Evolutionary conservation across 2,888 invertebrate genomes (phyloP), one percentile per base, ranked within the genome.

Genomic region (Callosobruchus maculatus): DNA sequence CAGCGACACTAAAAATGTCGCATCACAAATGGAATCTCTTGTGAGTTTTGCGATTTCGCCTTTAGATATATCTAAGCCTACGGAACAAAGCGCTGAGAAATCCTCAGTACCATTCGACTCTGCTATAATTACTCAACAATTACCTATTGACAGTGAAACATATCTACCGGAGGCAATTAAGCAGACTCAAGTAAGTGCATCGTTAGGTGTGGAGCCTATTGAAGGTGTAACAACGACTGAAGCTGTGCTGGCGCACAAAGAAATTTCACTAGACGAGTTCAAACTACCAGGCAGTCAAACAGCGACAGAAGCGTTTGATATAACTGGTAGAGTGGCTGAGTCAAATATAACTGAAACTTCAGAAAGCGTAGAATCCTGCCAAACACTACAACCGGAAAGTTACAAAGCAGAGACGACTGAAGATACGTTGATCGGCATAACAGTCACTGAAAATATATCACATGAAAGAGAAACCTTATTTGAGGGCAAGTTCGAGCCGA

Each of bases 381-480:
- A 79, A 75, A 75, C 77, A 13, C 75, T 81, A 66, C 74, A 73
- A 74, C 73, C 78, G 66, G 82, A 81, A 71, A 73, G 79, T 74
- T 84, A 83, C 71, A 81, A 79, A 71, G 88, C 88, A 21, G 83
- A 80, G 68, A 79, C 86, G 72, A 87, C 82, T 30, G 88, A 88
- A 79, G 88, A 89, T 73, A 85, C 87, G 2, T 85, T 88, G 72
- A 88, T 87, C 74, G 86, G 89, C 78, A 76, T 91, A 70, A 85
- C 88, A 21, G 82, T 90, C 18, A 87, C 87, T 5, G 89, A 91
- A 81, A 88, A 84, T 80, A 73, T 85, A 26, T 77, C 83, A 9
- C 82, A 85, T 79, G 91, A 91, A 83, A 88, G 86, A 79, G 91
- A 91, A 86, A 83, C 85, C 31, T 84, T 85, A 71, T 88, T 90